Percentiles rank a stretch among this genome's conserved stretches.
These are phyloP conservation scores for Sebastes vulpes DNA, from an alignment of 2,797 vertebrate genomes.

Conservation along the genomic window DNA sequence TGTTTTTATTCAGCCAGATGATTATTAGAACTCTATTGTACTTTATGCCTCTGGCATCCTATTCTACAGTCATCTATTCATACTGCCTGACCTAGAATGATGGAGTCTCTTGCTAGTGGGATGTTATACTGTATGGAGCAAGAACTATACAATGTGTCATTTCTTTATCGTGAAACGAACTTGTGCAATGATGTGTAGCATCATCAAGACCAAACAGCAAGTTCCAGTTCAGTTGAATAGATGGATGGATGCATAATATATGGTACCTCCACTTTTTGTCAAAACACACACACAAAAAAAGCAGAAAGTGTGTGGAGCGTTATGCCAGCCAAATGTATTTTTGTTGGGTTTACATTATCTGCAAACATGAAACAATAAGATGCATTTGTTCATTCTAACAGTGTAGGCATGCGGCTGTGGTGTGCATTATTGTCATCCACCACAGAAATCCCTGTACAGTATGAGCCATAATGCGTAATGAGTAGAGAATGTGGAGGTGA, in stretches of 20 bases:
- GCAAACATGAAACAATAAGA: not conserved
- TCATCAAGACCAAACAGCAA: constrained; percentile 14
- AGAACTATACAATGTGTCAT: not conserved
- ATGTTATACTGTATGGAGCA: not conserved
- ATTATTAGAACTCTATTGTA: constrained; percentile 70
- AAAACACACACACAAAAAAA: not conserved
- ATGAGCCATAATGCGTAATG: not conserved
- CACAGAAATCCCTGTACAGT: not conserved
- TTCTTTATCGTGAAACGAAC: constrained; percentile 16
- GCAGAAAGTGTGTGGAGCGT: not conserved
- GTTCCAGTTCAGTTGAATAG: constrained; percentile 6
- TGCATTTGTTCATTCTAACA: not conserved
- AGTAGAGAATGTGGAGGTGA: not conserved
- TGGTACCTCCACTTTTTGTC: not conserved
- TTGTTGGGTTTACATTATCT: not conserved
- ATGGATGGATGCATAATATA: not conserved
- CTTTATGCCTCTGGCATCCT: constrained; percentile 57
- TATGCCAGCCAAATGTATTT: not conserved
- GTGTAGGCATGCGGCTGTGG: not conserved
- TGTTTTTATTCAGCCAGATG: constrained; percentile 67
- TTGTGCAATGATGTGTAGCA: constrained; percentile 23
- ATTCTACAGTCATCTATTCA: constrained; percentile 64
- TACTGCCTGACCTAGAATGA: constrained; percentile 63
- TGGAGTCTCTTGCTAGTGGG: constrained; percentile 5
- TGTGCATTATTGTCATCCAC: not conserved